Evolutionary conservation across 2,888 invertebrate species (phyloP), one percentile per base, ranked within the genome.

Genomic region (Sarcophaga variegata): DNA sequence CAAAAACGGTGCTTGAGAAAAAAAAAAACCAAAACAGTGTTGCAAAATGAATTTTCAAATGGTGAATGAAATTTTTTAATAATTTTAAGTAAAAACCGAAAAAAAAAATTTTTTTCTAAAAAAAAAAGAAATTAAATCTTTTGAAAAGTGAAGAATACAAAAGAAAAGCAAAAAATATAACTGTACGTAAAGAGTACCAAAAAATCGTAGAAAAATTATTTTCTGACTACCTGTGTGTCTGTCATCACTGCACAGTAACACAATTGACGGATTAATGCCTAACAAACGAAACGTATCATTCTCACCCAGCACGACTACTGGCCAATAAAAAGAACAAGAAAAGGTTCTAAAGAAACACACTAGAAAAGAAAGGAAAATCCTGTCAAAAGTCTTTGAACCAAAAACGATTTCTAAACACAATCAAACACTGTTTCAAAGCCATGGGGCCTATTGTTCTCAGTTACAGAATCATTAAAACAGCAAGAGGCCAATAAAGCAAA

Each of bases 241-340:
- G 78, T 81, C 83, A 84, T 74, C 84, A 84, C 70, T 84, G 70
- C 66, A 63, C n/a, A 76, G 71, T 60, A 71, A 71, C 71, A 83
- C 69, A 84, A 54, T 54, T 74, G 86, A 86, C 83, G 83, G 86
- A 88, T 86, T 70, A 83, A 25, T 47, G 60, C 4, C 12, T 14
- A 47, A 3, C 25, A 64, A 76, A 74, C 17, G 10, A 59, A 78
- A 74, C 20, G 27, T 60, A 54, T 20, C 22, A 22, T 70, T 59
- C 78, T 74, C 76, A 77, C 20, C 66, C 17, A 75, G 49, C 49
- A 71, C 2, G 37, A 64, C 27, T 60, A 82, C 10, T 60, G 37
- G 37, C 22, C 17, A 80, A 71, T 17, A 63, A 81, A 47, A 74
- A 69, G 66, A 81, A 77, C 47, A 74, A 69, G 37, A 75, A 20